phyloP scores from a whole-genome alignment of 2,888 invertebrate species.

The Mesorhabditis spiculigera region DNA sequence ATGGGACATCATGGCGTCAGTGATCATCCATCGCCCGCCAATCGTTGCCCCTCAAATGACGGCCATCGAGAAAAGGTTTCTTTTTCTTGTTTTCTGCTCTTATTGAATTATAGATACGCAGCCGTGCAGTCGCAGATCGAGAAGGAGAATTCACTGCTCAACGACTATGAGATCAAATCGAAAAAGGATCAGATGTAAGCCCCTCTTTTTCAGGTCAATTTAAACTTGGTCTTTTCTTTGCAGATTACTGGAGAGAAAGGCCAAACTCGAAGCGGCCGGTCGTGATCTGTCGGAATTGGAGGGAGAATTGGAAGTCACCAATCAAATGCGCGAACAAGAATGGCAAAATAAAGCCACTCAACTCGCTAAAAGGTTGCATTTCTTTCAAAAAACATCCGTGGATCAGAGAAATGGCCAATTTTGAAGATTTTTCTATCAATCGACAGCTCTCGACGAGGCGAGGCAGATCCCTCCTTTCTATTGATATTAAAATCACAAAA shows the following conservation, averaged over 20 bases:
- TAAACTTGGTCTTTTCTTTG: slow-evolving; percentile 11
- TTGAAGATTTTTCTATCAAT: no score
- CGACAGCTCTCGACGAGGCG: no score
- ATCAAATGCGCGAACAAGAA: slow-evolving; percentile 42
- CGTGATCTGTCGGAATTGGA: slow-evolving; percentile 53
- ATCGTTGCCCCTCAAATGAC: slow-evolving; percentile 47
- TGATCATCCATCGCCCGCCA: slow-evolving; percentile 42
- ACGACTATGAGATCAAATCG: slow-evolving; percentile 48
- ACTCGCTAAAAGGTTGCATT: slow-evolving; percentile 18
- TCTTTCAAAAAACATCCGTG: background rate
- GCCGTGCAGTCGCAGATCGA: slow-evolving; percentile 28
- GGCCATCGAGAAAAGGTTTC: slow-evolving; percentile 33
- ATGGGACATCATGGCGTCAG: slow-evolving; percentile 47
- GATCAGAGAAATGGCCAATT: no score
- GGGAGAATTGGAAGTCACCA: slow-evolving; percentile 50
- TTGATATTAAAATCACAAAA: no score
- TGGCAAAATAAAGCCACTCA: slow-evolving; percentile 34
- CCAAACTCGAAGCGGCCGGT: slow-evolving; percentile 42
- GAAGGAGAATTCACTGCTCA: slow-evolving; percentile 38
- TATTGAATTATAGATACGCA: background rate
- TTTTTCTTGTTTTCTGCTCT: slow-evolving; percentile 3
- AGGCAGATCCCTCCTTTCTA: no score
- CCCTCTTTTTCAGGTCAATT: background rate
- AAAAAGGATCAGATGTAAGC: slow-evolving; percentile 47
- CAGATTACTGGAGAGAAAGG: slow-evolving; percentile 43